Conservation (phyloP, 2,797 vertebrate species). For the Sternarchorhynchus goeldii region DNA sequence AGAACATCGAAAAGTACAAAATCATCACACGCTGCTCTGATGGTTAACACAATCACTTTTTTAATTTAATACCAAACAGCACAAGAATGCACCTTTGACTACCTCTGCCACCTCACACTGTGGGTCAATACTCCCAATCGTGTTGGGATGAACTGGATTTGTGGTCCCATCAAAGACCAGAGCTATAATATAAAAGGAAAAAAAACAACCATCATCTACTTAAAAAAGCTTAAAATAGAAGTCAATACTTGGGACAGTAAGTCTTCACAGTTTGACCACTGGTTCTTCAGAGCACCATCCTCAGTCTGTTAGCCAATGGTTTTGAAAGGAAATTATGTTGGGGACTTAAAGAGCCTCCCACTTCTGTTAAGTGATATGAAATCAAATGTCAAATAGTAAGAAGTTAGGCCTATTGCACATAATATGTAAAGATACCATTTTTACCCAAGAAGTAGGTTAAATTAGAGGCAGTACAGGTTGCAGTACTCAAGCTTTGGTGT, state of each 20-base stretch:
- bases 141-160: conserved; percentile 91
- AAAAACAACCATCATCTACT: background rate
- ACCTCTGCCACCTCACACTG: conserved; percentile 85
- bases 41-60: too few species aligned
- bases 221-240: background rate
- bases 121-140: conserved; percentile 92
- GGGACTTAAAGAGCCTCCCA: too few species aligned
- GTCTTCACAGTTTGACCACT: background rate
- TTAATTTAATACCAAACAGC: background rate
- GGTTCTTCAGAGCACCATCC: too few species aligned
- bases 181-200: conserved; percentile 66
- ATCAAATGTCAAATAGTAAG: too few species aligned
- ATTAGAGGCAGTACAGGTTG: too few species aligned
- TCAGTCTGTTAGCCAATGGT: too few species aligned
- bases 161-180: conserved; percentile 89
- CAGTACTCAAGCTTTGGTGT: too few species aligned
- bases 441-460: too few species aligned
- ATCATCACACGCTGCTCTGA: background rate
- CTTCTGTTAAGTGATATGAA: too few species aligned
- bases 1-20: background rate
- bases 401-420: too few species aligned
- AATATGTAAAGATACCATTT: too few species aligned
- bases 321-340: too few species aligned
- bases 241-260: background rate
- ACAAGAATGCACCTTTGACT: conserved; percentile 78